Percentiles rank a stretch among this genome's conserved stretches.
Conservation (phyloP, 2,888 invertebrate genomes). For the Cryptocephalus primarius region DNA sequence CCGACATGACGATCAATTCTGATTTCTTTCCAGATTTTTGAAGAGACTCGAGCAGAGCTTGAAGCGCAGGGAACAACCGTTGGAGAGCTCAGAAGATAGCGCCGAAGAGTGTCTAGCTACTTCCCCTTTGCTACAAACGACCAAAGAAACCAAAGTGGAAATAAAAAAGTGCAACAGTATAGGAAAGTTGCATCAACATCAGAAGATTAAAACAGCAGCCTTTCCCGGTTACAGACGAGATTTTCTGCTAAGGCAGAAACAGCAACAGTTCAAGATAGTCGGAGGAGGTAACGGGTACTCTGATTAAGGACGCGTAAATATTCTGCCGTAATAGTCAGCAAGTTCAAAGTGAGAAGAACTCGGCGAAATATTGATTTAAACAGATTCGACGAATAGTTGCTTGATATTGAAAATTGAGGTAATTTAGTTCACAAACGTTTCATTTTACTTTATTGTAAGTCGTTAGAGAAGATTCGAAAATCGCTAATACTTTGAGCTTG, state of each 20-base stretch:
- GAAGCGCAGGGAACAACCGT: slow-evolving; percentile 51
- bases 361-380: too few relatives aligned
- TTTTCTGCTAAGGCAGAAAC: slow-evolving; percentile 23
- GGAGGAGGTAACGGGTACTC: slow-evolving; percentile 32
- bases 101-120: slow-evolving; percentile 56
- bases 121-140: slow-evolving; percentile 47
- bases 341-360: too few relatives aligned
- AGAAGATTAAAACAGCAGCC: slow-evolving; percentile 1
- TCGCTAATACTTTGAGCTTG: too few relatives aligned
- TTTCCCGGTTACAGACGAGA: slow-evolving; percentile 9
- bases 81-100: slow-evolving; percentile 35
- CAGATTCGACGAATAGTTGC: too few relatives aligned
- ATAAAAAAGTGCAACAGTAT: slow-evolving; percentile 37
- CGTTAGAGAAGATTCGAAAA: too few relatives aligned
- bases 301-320: slow-evolving; percentile 15
- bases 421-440: too few relatives aligned
- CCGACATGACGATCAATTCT: neutral
- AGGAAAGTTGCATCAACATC: slow-evolving; percentile 24
- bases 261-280: slow-evolving; percentile 27
- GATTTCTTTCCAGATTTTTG: slow-evolving; percentile 46
- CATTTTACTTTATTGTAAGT: too few relatives aligned
- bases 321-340: too few relatives aligned
- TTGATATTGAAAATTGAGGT: too few relatives aligned
- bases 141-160: slow-evolving; percentile 26
- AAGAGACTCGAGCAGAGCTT: slow-evolving; percentile 60